Percentiles rank a stretch among this genome's conserved stretches.
Evolutionary conservation across 2,888 invertebrate genomes (phyloP).

Genomic region (Erannis defoliaria): DNA sequence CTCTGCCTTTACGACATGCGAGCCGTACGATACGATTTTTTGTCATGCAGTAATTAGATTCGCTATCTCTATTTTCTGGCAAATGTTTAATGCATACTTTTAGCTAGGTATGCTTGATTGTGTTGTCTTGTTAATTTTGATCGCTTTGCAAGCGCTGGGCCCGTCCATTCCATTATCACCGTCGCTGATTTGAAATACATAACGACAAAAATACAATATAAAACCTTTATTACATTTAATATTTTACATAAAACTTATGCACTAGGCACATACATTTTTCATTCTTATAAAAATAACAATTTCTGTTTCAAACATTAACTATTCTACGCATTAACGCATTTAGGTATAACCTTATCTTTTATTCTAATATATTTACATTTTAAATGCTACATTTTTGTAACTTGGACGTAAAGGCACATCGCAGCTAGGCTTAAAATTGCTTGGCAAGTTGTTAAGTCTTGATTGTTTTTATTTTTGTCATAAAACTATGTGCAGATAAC

Average conservation of each 20-base stretch:
- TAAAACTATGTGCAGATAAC: constrained; percentile 18
- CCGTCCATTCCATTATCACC: no score
- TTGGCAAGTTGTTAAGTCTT: constrained; percentile 66
- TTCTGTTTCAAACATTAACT: constrained; percentile 15
- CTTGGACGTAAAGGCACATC: constrained; percentile 55
- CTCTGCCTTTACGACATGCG: no score
- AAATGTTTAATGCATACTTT: no score
- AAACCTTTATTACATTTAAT: constrained; percentile 26
- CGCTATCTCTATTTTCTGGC: no score
- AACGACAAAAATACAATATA: constrained; percentile 17
- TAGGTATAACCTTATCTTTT: constrained; percentile 1
- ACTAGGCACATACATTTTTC: constrained; percentile 16
- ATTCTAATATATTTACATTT: constrained; percentile 27
- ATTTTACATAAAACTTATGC: constrained; percentile 25
- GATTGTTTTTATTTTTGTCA: constrained; percentile 33
- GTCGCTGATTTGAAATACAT: background rate
- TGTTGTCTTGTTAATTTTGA: no score
- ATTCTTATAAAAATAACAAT: constrained; percentile 22
- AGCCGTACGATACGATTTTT: no score
- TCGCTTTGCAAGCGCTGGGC: no score
- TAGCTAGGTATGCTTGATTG: no score
- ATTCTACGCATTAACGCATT: constrained; percentile 1
- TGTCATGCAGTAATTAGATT: no score
- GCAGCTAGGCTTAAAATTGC: constrained; percentile 58
- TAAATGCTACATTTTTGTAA: constrained; percentile 48